Percentiles rank a stretch among this genome's conserved stretches.
Evolutionary conservation across 2,888 invertebrate species (phyloP).

Genomic region (Drosophila anceps): DNA sequence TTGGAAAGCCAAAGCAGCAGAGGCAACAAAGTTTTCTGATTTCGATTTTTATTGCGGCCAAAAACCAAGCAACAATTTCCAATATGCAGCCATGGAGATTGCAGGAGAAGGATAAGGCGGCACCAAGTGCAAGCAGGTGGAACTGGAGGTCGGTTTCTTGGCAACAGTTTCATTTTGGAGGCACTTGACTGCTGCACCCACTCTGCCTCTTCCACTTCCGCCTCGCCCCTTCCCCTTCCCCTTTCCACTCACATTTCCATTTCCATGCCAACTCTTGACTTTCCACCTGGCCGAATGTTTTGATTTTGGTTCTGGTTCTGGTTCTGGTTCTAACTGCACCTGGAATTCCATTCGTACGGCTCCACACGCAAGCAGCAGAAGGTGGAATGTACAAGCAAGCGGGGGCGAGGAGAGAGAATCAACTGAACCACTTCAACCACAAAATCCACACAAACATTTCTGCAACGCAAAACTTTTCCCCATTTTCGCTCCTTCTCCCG

Average conservation of each 20-base stretch:
- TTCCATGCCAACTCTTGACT: slow-evolving; percentile 43
- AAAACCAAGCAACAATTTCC: slow-evolving; percentile 43
- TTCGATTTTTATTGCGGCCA: slow-evolving; percentile 74
- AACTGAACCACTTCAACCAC: slow-evolving; percentile 62
- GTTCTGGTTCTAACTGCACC: slow-evolving; percentile 29
- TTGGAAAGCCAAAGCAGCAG: background rate
- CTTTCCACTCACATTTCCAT: slow-evolving; percentile 31
- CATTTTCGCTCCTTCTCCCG: background rate
- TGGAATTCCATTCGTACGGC: slow-evolving; percentile 31
- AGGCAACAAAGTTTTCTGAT: slow-evolving; percentile 63
- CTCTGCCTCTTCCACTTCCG: slow-evolving; percentile 27
- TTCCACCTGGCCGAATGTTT: slow-evolving; percentile 34
- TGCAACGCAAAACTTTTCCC: slow-evolving; percentile 49
- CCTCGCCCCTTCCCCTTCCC: background rate
- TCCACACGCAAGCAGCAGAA: slow-evolving; percentile 43
- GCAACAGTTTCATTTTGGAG: slow-evolving; percentile 75
- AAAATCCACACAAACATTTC: slow-evolving; percentile 57
- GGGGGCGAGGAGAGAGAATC: background rate
- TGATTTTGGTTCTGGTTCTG: slow-evolving; percentile 22
- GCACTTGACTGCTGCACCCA: slow-evolving; percentile 54
- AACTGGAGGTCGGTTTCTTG: slow-evolving; percentile 58
- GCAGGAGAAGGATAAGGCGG: slow-evolving; percentile 9
- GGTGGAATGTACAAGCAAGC: background rate
- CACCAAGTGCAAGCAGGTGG: slow-evolving; percentile 28
- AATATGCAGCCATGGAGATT: slow-evolving; percentile 53